Percentiles rank a stretch among this genome's conserved stretches.
These are phyloP conservation scores for Drosophila parvula DNA, from an alignment of 1,140 invertebrate species.

Conservation along the genomic window DNA sequence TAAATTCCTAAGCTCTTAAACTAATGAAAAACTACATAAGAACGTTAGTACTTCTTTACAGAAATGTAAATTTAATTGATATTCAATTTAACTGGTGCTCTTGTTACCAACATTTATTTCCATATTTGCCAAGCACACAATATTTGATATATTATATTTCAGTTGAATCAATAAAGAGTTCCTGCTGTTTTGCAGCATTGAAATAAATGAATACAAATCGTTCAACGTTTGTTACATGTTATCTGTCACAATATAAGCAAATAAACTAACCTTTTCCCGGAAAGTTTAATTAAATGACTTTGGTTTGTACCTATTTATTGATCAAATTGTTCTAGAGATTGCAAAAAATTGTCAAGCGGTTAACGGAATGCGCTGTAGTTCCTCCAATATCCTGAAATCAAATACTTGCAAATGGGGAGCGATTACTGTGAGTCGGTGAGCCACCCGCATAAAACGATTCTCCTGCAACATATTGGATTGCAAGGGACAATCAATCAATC, in stretches of 20 bases:
- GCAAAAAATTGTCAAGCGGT: conserved; percentile 23
- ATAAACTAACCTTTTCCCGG: background rate
- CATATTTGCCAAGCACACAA: background rate
- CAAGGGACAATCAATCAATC: conserved; percentile 57
- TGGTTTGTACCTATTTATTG: background rate
- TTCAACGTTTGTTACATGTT: background rate
- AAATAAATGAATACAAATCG: background rate
- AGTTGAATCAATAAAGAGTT: background rate
- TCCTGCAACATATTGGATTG: conserved; percentile 53
- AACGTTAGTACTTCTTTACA: background rate
- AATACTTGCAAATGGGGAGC: conserved; percentile 31
- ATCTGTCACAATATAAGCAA: background rate
- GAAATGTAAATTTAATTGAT: background rate
- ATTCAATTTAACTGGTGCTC: too few relatives aligned
- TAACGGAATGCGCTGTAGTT: background rate
- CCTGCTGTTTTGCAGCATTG: background rate
- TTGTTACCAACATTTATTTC: background rate
- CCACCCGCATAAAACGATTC: conserved; percentile 44
- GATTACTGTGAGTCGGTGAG: conserved; percentile 23
- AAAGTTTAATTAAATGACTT: background rate
- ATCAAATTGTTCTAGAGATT: background rate
- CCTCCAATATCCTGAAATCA: conserved; percentile 28
- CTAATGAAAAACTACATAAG: background rate
- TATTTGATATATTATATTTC: background rate
- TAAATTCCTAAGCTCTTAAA: too few relatives aligned